phyloP scores from a whole-genome alignment of 2,113 vertebrate genomes.

The Xiphophorus hellerii region DNA sequence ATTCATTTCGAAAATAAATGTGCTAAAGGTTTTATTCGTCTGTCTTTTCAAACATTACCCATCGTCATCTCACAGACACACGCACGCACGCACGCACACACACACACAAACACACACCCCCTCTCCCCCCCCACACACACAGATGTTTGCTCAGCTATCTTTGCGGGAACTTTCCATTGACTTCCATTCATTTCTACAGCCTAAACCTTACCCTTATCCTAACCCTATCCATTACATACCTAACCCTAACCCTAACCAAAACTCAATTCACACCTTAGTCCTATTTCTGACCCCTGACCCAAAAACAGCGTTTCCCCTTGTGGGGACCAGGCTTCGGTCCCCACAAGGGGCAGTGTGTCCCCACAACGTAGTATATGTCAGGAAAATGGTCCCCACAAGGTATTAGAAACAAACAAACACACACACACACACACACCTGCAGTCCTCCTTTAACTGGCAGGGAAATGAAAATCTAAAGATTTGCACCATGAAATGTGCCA shows the following conservation, averaged over 20 bases:
- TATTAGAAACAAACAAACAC: too few species aligned
- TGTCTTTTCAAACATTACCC: constrained; percentile 9
- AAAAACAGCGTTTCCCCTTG: not conserved
- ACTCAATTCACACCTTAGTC: too few species aligned
- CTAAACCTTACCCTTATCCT: too few species aligned
- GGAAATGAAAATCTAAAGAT: constrained; percentile 61
- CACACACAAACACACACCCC: not conserved
- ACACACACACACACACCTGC: constrained; percentile 40
- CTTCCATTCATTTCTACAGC: too few species aligned
- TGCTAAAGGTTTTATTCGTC: constrained; percentile 9
- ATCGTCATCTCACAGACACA: constrained; percentile 13
- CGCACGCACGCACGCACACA: not conserved
- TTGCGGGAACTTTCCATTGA: too few species aligned
- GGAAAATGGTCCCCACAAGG: too few species aligned
- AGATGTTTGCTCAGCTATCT: too few species aligned
- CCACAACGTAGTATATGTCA: too few species aligned
- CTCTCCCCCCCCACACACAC: not conserved
- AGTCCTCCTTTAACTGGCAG: constrained; percentile 48
- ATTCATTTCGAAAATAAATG: constrained; percentile 20
- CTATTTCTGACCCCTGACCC: too few species aligned
- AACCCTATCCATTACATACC: too few species aligned
- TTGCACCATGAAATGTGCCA: constrained; percentile 67
- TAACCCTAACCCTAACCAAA: too few species aligned
- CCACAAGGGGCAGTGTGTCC: too few species aligned
- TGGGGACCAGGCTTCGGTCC: not conserved